Evolutionary conservation across 2,888 invertebrate genomes (phyloP).

Genomic region (Cheilosia pagana): DNA sequence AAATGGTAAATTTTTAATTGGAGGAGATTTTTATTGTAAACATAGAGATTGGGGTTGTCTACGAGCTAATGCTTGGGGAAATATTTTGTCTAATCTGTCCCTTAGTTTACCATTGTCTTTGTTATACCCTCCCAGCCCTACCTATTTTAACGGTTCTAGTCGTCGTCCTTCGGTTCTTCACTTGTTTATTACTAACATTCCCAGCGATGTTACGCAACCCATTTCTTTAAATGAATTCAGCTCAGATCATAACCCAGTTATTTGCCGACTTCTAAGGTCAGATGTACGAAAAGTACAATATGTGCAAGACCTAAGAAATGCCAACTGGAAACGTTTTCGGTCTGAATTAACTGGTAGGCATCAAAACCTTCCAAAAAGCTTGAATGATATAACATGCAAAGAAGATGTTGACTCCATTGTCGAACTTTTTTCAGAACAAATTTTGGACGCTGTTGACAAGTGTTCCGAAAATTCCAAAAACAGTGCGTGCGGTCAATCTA

Average conservation of each 20-base stretch:
- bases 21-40: constrained; percentile 31
- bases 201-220: constrained; percentile 9
- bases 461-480: too few relatives aligned
- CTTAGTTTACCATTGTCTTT: constrained; percentile 1
- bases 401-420: too few relatives aligned
- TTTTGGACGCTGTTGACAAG: too few relatives aligned
- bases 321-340: too few relatives aligned
- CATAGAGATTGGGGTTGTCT: constrained; percentile 8
- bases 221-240: background rate
- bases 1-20: constrained; percentile 4
- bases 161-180: constrained; percentile 31
- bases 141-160: constrained; percentile 25
- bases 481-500: too few relatives aligned
- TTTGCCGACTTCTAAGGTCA: too few relatives aligned
- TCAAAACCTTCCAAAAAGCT: too few relatives aligned
- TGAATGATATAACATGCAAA: too few relatives aligned
- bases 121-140: constrained; percentile 19
- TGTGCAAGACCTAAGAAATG: too few relatives aligned
- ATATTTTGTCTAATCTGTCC: constrained; percentile 11
- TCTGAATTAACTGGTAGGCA: too few relatives aligned
- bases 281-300: too few relatives aligned
- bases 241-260: constrained; percentile 21
- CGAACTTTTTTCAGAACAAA: too few relatives aligned
- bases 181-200: constrained; percentile 23
- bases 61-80: constrained; percentile 27